Evolutionary conservation across 2,113 vertebrate species (phyloP), one percentile per base, ranked within the genome.

Genomic region (Xenus cinereus): DNA sequence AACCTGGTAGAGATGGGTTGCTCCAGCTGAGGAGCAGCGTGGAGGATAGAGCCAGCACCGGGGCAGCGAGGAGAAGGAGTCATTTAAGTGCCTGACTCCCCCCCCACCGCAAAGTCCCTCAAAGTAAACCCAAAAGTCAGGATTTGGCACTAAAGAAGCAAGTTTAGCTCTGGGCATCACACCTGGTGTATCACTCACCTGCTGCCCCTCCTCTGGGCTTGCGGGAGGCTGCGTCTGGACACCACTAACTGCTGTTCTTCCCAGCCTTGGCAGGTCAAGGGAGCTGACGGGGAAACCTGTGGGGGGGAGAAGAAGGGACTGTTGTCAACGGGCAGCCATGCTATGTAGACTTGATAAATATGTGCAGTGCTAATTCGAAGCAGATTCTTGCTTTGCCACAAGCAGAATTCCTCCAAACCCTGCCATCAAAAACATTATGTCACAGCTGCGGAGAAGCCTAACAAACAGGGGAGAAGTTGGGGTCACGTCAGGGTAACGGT

Each of bases 401-500:
- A 95, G 96, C 96, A 94, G 93, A 96, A 97, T 97, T 97, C 96
- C 93, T 97, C 96, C 92, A 18, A 71, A 87, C n/a, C 14, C 93
- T 95, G 95, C 94, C 96, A 96, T 97, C 93, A 93, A 84, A 96
- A 96, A 96, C 95, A 96, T 97, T 35, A 96, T 94, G 95, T 97
- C 97, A 96, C 90, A 95, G 96, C 93, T 92, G 94, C 2, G 18
- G 93, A 93, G 92, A 62, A 92, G 86, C 64, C 91, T 45, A 68
- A 43, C 90, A 90, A 94, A 90, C 74, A 85, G 92, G 86, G 96
- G 96, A 98, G 98, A 97, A 97, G 97, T 12, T 39, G 66, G 91
- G 97, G 97, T 97, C 96, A 92, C 3, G 21, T 95, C 84, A 97
- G 98, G 98, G 97, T 94, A 98, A 86, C 86, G 64, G 93, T 57